Evolutionary conservation across 2,797 vertebrate species (phyloP), one percentile per base, ranked within the genome.

Genomic region (Semotilus atromaculatus): DNA sequence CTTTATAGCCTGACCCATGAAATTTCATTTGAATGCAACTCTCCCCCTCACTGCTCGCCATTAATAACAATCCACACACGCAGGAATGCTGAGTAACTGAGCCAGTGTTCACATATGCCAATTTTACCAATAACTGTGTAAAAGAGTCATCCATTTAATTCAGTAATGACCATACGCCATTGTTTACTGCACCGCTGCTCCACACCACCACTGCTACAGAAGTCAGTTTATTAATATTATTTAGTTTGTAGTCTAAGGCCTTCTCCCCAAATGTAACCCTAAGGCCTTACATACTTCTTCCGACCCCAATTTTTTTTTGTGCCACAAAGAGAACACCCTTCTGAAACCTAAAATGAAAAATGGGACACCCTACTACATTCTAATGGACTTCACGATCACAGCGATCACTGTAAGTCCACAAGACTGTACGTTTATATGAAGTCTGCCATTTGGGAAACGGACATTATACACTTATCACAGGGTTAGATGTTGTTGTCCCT

Each of bases 1-100:
- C 48, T 79, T 48, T 67, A 70, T 18, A 73, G 75, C 23, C 48
- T 86, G 85, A 83, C 76, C 70, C 76, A 48, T 83, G 70, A 80
- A 86, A 67, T 72, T 58, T 68, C 40, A 75, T 75, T n/a, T 84
- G 77, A 84, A 66, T 80, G 18, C 71, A 45, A 38, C 58, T 79
- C 70, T 64, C 29, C 73, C 82, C 82, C 62, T 43, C 62, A 16
- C 14, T 7, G 45, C 31, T 64, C 43, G 29, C 34, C 82, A 77
- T 76, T 66, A 83, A 76, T 67, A 62, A 83, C 73, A 67, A 75
- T 75, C 60, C 29, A 51, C 53, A 64, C 64, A 40, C 1, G 18
- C 29, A 80, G 75, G 58, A 55, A 82, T 73, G 43, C 10, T 38
- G 81, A 23, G 48, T 79, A 74, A 79, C 29, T 78, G 36, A 64